These are phyloP conservation scores for Lichenostomus cassidix DNA, from an alignment of 2,113 vertebrate genomes.

Conservation along the genomic window DNA sequence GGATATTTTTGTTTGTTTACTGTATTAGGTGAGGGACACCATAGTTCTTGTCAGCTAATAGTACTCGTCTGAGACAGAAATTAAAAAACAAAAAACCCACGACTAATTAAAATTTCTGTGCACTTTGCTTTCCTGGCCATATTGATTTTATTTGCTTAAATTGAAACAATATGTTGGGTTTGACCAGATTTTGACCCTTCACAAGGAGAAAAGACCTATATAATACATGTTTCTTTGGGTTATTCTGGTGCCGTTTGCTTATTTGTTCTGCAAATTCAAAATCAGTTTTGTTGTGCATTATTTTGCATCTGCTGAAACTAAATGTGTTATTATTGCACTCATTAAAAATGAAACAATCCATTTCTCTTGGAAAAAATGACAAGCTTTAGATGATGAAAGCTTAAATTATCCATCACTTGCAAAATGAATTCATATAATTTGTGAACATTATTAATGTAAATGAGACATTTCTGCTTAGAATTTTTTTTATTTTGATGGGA, in stretches of 20 bases:
- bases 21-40: conserved; percentile 78
- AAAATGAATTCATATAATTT: conserved; percentile 90
- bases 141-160: conserved; percentile 86
- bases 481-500: conserved; percentile 86
- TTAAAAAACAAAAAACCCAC: conserved; percentile 57
- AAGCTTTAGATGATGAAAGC: conserved; percentile 95
- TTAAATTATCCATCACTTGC: conserved; percentile 93
- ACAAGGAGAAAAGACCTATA: conserved; percentile 77
- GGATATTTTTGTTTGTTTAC: conserved; percentile 76
- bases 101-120: conserved; percentile 84
- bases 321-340: conserved; percentile 90
- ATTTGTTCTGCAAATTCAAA: conserved; percentile 87
- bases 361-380: conserved; percentile 89
- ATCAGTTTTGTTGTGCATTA: conserved; percentile 87
- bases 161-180: conserved; percentile 80
- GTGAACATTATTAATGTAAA: conserved; percentile 91
- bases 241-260: conserved; percentile 79
- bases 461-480: conserved; percentile 87
- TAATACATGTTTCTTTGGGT: conserved; percentile 78
- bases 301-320: conserved; percentile 89
- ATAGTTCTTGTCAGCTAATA: conserved; percentile 78
- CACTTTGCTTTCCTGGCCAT: conserved; percentile 83
- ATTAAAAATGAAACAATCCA: conserved; percentile 97
- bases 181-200: conserved; percentile 81
- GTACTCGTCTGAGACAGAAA: conserved; percentile 75